Base-by-base conservation (phyloP, 1,140 invertebrate genomes). In the Drosophila truncata region DNA sequence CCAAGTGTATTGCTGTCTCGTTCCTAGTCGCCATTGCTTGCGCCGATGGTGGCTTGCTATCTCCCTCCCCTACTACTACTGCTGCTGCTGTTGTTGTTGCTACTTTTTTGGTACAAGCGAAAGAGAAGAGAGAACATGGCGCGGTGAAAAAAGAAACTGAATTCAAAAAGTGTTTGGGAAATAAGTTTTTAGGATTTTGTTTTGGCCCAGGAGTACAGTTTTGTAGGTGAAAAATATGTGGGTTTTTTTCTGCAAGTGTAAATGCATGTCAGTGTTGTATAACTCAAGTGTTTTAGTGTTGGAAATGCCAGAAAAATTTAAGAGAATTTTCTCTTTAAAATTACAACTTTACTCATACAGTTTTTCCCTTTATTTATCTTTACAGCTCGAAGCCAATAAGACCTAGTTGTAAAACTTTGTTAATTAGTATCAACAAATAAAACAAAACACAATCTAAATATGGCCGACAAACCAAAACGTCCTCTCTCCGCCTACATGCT, bases 401-500 rank as follows among this genome's bases (percentile, higher is more conserved):
- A 39, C 25, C 74, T 73, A 65, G 58, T 82, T 81, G 61, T 65
- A 70, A 69, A 46, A 83, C 65, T 78, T 67, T 76, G 71, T 64
- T 71, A 69, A 69, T 54, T 49, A 67, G 39, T 62, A 41, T 71
- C 71, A 73, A 73, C 39, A 64, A 64, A 64, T 41, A 46, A 74
- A 62, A 76, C 52, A 44, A 33, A 35, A 70, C 16, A 76, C 42
- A 94, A 94, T 78, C 94, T 96, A 93, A 54, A 29, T 3, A 97
- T 98, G 94, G 95, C 95, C 79, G 96, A 97, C 92, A 96, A 95
- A 93, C 97, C 97, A 39, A 98, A 98, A 93, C 95, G 97, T 90
- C 96, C 97, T 49, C 95, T 96, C 93, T 96, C 96, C 52, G 97
- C 97, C 5, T 98, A 97, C 93, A 97, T 98, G 95, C 87, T 98